Percentiles rank a stretch among this genome's conserved stretches.
These are phyloP conservation scores for Paratilapia polleni DNA, from an alignment of 2,113 vertebrate genomes.

Conservation along the genomic window DNA sequence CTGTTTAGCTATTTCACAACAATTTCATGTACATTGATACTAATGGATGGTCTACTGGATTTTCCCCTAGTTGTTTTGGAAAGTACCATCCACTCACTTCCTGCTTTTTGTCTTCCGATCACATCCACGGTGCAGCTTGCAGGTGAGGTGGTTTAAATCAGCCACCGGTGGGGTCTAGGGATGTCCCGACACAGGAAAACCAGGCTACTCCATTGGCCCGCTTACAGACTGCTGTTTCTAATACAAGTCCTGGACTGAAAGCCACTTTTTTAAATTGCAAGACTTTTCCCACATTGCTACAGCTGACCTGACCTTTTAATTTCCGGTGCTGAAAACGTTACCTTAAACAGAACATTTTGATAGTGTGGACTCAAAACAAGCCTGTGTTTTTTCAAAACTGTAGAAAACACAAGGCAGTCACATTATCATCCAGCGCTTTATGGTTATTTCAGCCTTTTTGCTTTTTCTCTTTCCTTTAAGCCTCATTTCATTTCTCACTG, in stretches of 20 bases:
- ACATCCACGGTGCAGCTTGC: slow-evolving; percentile 2
- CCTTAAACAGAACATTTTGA: neutral
- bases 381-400: neutral
- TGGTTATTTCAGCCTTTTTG: neutral
- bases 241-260: slow-evolving; percentile 58
- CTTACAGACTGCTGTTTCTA: slow-evolving; percentile 54
- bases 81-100: neutral
- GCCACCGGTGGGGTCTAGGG: slow-evolving; percentile 51
- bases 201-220: slow-evolving; percentile 60
- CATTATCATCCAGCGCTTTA: neutral
- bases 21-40: slow-evolving; percentile 43
- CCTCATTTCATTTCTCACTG: neutral
- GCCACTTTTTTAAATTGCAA: slow-evolving; percentile 23
- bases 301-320: neutral
- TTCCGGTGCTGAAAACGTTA: neutral
- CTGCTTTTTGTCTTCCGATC: slow-evolving; percentile 5
- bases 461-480: neutral
- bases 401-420: neutral
- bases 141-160: slow-evolving; percentile 59
- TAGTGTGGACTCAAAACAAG: neutral
- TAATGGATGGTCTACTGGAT: slow-evolving; percentile 58
- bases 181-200: slow-evolving; percentile 72
- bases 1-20: neutral
- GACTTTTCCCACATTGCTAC: neutral
- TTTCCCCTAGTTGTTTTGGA: slow-evolving; percentile 30